Percentiles rank a stretch among this genome's conserved stretches.
Conservation (phyloP, 2,113 vertebrate genomes). For the Carassius gibelio region DNA sequence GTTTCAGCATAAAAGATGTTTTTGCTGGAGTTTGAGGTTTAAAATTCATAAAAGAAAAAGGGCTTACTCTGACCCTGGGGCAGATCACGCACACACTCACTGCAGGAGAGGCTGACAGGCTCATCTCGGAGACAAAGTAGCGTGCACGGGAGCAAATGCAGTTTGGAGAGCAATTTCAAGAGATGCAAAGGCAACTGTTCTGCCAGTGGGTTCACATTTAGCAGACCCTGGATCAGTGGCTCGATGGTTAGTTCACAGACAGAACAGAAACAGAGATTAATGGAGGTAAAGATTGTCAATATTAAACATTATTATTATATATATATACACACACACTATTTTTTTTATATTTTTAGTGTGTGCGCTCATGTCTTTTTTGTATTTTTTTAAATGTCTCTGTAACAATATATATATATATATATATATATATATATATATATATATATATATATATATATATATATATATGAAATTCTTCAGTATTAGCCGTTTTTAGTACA, state of each 20-base stretch:
- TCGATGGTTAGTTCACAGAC: background rate
- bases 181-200: background rate
- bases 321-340: too few relatives aligned
- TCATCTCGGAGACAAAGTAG: conserved; percentile 15
- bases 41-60: background rate
- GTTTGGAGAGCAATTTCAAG: background rate
- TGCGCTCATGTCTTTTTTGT: too few relatives aligned
- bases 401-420: too few relatives aligned
- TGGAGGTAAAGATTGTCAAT: background rate
- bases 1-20: background rate
- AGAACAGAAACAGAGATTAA: background rate
- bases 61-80: background rate
- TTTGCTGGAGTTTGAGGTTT: background rate
- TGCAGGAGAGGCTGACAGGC: conserved; percentile 1
- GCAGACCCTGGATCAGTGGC: background rate
- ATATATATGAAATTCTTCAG: background rate
- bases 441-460: too few relatives aligned
- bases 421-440: too few relatives aligned
- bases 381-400: too few relatives aligned
- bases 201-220: background rate
- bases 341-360: too few relatives aligned
- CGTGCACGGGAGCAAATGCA: background rate
- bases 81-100: background rate
- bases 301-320: too few relatives aligned
- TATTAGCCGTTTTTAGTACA: background rate